Base-by-base conservation (phyloP, 1,140 invertebrate species). In the Panonychus citri region DNA sequence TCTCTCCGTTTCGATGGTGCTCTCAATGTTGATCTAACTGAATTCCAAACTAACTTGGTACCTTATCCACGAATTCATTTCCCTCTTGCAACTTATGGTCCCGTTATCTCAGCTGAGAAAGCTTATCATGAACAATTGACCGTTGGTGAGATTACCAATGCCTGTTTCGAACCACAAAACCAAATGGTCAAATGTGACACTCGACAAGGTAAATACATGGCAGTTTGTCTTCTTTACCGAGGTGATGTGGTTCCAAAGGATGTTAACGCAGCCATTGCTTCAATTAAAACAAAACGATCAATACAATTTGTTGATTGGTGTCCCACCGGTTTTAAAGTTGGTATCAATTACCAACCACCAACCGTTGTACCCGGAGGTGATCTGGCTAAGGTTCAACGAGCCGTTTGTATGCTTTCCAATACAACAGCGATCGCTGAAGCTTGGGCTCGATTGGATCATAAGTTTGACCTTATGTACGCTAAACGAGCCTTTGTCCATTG, bases 281-380 rank as follows among this genome's bases (percentile, higher is more conserved):
- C 80, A 62, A 82, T 85, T 70, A 85, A 86, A 72, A 81, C 81
- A 61, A 83, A 84, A 72, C 74, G 80, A 28, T 66, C 69, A 13
- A 74, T 77, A 52, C 71, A 75, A 60, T 78, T 77, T 63, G 75
- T 77, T 5, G 76, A 77, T 65, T 59, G 73, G 73, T 55, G 73
- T 58, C 63, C 63, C 10, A 64, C 63, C 27, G 64, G 64, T 53
- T 65, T 65, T 39, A 65, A 64, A 54, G 61, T 64, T 39, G 52
- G 52, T 57, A 73, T 81, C 57, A 85, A 85, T 74, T 83, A 86
- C 69, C 83, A 87, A 67, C 83, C 83, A 40, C 82, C 82, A 12
- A 83, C 81, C 60, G 81, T 82, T 27, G 82, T 86, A 51, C 81
- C 83, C 37, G 81, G 81, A 19, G 82, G 82, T 51, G 83, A 87